These are phyloP conservation scores for Narcine bancroftii DNA, from an alignment of 2,113 vertebrate species.

Conservation along the genomic window DNA sequence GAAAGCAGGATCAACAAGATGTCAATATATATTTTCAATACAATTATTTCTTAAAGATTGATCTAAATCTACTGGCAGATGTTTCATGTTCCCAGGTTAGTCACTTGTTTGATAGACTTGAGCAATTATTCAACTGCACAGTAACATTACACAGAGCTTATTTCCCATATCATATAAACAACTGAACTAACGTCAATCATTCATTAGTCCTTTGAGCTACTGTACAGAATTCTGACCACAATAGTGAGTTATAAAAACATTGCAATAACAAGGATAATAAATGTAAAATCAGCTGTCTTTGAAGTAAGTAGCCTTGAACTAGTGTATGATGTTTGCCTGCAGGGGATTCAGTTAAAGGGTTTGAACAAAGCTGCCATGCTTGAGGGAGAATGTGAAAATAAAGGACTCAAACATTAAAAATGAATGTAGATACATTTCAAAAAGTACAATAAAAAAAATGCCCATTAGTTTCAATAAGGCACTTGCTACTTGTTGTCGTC, in stretches of 20 bases:
- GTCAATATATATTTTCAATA: background rate
- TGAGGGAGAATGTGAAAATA: conserved; percentile 14
- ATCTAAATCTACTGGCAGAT: background rate
- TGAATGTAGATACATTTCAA: conserved; percentile 27
- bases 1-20: background rate
- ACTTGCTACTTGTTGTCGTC: background rate
- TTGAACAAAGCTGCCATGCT: conserved; percentile 24
- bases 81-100: background rate
- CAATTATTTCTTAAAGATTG: background rate
- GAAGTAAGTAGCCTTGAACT: conserved; percentile 1
- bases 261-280: background rate
- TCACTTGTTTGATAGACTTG: background rate
- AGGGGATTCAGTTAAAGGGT: conserved; percentile 22
- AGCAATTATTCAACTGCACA: background rate
- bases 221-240: conserved; percentile 19
- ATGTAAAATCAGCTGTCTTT: conserved; percentile 31
- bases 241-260: conserved; percentile 12
- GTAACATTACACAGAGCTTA: conserved; percentile 5
- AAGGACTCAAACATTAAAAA: conserved; percentile 25
- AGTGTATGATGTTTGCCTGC: conserved; percentile 12
- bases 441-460: conserved; percentile 14
- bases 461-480: background rate
- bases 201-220: background rate
- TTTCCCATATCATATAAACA: background rate
- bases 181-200: background rate